A percentile compares a stretch with the other conserved stretches of the same genome.
phyloP scores from a whole-genome alignment of 1,140 invertebrate genomes.

The Ips typographus region DNA sequence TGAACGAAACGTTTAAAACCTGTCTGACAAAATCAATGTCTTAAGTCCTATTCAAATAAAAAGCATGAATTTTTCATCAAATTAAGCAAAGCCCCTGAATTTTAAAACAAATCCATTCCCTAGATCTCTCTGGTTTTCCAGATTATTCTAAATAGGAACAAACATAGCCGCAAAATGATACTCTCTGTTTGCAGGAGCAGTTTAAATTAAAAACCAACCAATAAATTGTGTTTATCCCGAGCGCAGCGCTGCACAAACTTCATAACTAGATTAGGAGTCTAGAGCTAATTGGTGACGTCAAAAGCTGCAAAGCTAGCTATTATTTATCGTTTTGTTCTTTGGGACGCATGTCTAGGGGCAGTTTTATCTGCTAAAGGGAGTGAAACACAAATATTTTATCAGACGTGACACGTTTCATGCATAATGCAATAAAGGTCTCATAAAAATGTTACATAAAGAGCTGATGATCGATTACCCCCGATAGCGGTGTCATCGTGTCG shows the following conservation, averaged over 20 bases:
- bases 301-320: not conserved
- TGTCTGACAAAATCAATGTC: no score
- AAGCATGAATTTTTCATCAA: no score
- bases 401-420: slow-evolving; percentile 4
- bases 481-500: not conserved
- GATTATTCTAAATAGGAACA: no score
- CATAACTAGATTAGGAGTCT: not conserved
- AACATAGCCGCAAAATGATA: no score
- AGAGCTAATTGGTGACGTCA: not conserved
- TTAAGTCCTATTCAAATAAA: no score
- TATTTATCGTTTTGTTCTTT: not conserved
- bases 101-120: no score
- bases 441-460: slow-evolving; percentile 4
- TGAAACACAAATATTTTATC: not conserved
- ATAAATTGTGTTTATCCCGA: not conserved
- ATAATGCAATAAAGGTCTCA: slow-evolving; percentile 9
- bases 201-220: not conserved
- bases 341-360: no score
- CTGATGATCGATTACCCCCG: slow-evolving; percentile 7
- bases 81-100: no score
- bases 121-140: no score
- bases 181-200: not conserved
- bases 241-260: not conserved
- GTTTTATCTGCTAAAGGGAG: no score
- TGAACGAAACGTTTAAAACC: no score